Percentiles rank a stretch among this genome's conserved stretches.
Evolutionary conservation across 2,797 vertebrate species (phyloP).

Genomic region (Sebastes trivittatus): DNA sequence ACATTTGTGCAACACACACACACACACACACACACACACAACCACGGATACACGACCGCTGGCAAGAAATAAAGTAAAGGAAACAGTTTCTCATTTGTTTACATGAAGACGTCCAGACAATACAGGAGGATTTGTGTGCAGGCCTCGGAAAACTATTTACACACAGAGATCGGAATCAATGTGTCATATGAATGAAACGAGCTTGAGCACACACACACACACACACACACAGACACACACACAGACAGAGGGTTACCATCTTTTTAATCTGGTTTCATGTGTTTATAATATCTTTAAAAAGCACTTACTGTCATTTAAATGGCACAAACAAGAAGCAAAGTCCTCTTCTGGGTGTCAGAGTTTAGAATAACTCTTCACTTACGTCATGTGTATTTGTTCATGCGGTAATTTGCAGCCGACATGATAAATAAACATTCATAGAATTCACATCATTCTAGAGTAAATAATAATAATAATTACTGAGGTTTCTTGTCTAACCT

Average conservation of each 20-base stretch:
- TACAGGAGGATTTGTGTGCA: background rate
- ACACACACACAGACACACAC: background rate
- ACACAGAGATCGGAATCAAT: background rate
- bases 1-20: background rate
- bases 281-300: too few species aligned
- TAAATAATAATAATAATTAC: background rate
- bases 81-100: constrained; percentile 37
- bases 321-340: too few species aligned
- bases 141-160: background rate
- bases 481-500: background rate
- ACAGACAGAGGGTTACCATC: background rate
- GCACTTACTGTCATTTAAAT: too few species aligned
- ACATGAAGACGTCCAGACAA: constrained; percentile 17
- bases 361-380: too few species aligned
- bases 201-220: background rate
- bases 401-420: background rate
- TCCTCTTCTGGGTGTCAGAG: too few species aligned
- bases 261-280: background rate
- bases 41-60: background rate
- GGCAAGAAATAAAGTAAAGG: constrained; percentile 1
- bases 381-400: background rate
- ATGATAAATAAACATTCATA: background rate
- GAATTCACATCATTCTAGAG: background rate
- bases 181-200: constrained; percentile 14
- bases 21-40: background rate